Conservation (phyloP, 2,113 vertebrate genomes). For the Gymnogyps californianus region DNA sequence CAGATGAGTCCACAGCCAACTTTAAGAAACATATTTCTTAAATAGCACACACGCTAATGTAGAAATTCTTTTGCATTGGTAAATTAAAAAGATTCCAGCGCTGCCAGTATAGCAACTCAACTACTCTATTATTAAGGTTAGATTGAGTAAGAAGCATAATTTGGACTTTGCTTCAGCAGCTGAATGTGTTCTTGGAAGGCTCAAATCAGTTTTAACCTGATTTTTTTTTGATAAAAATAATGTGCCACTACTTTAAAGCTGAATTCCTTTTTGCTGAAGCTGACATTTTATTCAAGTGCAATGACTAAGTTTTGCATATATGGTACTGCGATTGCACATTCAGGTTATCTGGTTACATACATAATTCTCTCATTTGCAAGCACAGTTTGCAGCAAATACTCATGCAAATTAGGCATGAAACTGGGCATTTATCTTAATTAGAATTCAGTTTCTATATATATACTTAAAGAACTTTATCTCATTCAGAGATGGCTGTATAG, state of each 20-base stretch:
- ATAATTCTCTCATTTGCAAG: slow-evolving; percentile 2
- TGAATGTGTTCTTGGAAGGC: not conserved
- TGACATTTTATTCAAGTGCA: not conserved
- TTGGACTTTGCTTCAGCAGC: not conserved
- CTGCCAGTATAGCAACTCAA: not conserved
- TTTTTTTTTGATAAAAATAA: not conserved
- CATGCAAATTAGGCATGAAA: slow-evolving; percentile 27
- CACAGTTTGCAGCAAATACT: slow-evolving; percentile 17
- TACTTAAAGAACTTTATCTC: not conserved
- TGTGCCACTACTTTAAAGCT: not conserved
- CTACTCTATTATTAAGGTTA: not conserved
- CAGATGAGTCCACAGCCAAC: not conserved
- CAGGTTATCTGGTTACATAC: not conserved
- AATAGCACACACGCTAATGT: not conserved
- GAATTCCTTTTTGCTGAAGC: not conserved
- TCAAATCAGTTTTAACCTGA: slow-evolving; percentile 18
- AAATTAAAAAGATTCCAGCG: not conserved
- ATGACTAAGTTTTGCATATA: not conserved
- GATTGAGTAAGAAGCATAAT: not conserved
- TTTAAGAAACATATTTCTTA: not conserved
- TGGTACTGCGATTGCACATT: not conserved
- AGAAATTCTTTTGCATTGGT: not conserved
- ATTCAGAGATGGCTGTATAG: not conserved
- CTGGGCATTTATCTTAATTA: slow-evolving; percentile 24
- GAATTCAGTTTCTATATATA: not conserved